Evolutionary conservation across 2,888 invertebrate species (phyloP), one percentile per base, ranked within the genome.

Genomic region (Agrypnus murinus): DNA sequence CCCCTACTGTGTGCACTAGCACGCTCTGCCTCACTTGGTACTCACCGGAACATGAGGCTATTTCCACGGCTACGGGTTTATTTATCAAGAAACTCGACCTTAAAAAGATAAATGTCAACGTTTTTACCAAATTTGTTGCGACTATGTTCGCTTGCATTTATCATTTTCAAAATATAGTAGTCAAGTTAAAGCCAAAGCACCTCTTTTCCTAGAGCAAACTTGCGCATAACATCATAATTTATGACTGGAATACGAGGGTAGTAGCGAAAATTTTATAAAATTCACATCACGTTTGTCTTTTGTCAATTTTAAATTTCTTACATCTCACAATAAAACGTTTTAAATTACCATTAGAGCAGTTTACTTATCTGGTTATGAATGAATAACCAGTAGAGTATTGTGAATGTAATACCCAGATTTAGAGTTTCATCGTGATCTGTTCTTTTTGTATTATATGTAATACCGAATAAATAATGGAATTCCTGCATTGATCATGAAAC

Each of bases 1-100:
- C 80, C 80, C 81, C 79, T 78, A 71, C 67, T 69, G 69, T 70
- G 74, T 70, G 72, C 67, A 64, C 66, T 64, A 69, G 63, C 70
- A 71, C 67, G 67, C 71, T 70, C 74, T 67, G 72, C 65, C 69
- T 71, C 71, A 71, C 71, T 71, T 71, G 66, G 71, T 70, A 67
- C 67, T 71, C 67, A 59, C 67, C 71, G 71, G 63, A 71, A 71
- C 67, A 71, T 64, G 67, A 66, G 63, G 48, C 67, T 67, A 67
- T 71, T 67, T 71, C 63, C 63, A 67, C 71, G 38, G 60, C 55
- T 65, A 70, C 65, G 53, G 53, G 59, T 71, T 50, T 66, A 71
- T 66, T 65, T 62, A 66, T 66, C 66, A 65, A 68, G 62, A 68
- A 68, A 66, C 48, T 48, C 38, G 46, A 34, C 34, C 46, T 17